Evolutionary conservation across 2,888 invertebrate species (phyloP), one percentile per base, ranked within the genome.

Genomic region (Euzetes globulus): DNA sequence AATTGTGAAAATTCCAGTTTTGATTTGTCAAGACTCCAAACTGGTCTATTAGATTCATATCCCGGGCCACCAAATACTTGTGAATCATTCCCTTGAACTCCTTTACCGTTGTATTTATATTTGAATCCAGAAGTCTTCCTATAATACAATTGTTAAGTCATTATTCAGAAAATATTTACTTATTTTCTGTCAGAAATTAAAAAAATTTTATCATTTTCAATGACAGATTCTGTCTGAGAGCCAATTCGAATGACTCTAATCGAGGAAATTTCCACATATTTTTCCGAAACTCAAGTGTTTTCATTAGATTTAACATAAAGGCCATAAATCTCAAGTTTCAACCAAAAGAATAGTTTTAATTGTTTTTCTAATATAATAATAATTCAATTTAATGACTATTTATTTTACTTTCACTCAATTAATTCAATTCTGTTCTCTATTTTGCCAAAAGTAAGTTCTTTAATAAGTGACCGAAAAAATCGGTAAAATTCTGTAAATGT

Each of bases 1-100:
- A 90, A 83, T 94, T 93, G 82, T 92, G 93, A 83, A 91, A 92
- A 80, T 91, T 91, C 94, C 94, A 94, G 45, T 70, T 70, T 25
- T 45, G 70, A 2, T 70, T 70, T 0, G 41, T 70, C 17, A 47
- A 1, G 22, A 25, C 45, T 7, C 70, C 70, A 45, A 70, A 70
- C 70, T 70, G 70, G 17, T 70, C 70, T 1, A 70, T 45, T 6
- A 70, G 22, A 70, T 70, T 70, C 47, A 70, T 70, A 70, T 70
- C 70, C 17, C 70, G 19, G 15, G 70, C 70, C 37, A 70, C 9
- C 70, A 70, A 45, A 70, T 47, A 70, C 47, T 45, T 47, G 70
- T 70, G 70, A 15, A 70, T 15, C 13, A 70, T 70, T 47, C 25
- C 25, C 25, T 45, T 70, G 22, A 70, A 47, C 6, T 70, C 70